Conservation (phyloP, 2,888 invertebrate genomes). For the Geotrupes spiniger region DNA sequence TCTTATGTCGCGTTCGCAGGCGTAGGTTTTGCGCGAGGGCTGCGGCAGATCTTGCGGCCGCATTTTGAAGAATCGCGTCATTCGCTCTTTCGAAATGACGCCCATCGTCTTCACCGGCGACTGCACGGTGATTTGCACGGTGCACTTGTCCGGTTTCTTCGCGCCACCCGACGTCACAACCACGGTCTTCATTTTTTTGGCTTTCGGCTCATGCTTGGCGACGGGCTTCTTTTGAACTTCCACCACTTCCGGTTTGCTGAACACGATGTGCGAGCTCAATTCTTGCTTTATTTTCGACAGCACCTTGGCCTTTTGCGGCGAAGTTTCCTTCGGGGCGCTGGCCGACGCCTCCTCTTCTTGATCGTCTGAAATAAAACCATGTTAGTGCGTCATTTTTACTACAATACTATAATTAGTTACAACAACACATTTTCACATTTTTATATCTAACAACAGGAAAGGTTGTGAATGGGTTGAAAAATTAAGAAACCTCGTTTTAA, state of each 20-base stretch:
- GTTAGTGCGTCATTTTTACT: too few relatives aligned
- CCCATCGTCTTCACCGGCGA: background rate
- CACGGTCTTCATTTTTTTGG: too few relatives aligned
- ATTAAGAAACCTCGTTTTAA: too few relatives aligned
- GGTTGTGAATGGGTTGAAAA: background rate
- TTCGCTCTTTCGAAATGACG: conserved; percentile 56
- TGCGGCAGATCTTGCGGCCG: conserved; percentile 33
- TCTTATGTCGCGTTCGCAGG: conserved; percentile 34
- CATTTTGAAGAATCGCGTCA: conserved; percentile 41
- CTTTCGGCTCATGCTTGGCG: too few relatives aligned
- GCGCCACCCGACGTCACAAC: conserved; percentile 59
- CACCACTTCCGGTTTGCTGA: conserved; percentile 11
- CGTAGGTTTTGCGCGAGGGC: conserved; percentile 27
- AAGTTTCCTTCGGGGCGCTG: conserved; percentile 5
- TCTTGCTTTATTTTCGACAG: conserved; percentile 28
- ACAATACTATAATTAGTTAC: too few relatives aligned
- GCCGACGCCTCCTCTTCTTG: background rate
- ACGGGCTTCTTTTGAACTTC: background rate
- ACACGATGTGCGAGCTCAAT: conserved; percentile 26
- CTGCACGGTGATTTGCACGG: background rate
- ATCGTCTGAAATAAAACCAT: conserved; percentile 1
- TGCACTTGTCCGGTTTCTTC: background rate
- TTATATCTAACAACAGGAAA: too few relatives aligned
- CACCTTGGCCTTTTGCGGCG: conserved; percentile 11
- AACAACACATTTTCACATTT: background rate